Evolutionary conservation across 2,888 invertebrate genomes (phyloP).

Genomic region (Leucophenga montana): DNA sequence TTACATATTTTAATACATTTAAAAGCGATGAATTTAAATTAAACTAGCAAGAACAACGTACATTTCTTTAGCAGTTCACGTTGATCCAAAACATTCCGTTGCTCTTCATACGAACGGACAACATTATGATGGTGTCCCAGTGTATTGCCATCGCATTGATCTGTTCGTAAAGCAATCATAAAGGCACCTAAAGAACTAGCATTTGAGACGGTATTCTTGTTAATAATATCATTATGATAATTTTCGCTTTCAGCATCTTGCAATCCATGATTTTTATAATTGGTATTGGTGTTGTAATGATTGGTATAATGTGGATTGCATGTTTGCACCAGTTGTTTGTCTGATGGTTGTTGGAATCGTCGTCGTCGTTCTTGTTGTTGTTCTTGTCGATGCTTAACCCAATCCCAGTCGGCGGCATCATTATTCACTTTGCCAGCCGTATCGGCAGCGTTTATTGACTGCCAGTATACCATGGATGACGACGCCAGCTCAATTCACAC

Average conservation of each 20-base stretch:
- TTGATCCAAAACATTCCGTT: neutral
- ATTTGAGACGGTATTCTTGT: neutral
- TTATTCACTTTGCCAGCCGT: neutral
- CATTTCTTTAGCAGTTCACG: neutral
- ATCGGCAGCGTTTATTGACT: constrained; percentile 49
- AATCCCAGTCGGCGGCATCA: neutral
- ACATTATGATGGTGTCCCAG: neutral
- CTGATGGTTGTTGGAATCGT: neutral
- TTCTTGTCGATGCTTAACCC: constrained; percentile 11
- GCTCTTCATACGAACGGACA: neutral
- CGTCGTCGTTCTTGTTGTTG: constrained; percentile 21
- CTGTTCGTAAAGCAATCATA: neutral
- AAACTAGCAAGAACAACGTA: no score
- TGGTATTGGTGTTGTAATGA: neutral
- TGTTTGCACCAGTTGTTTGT: neutral
- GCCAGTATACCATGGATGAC: constrained; percentile 51
- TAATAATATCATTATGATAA: neutral
- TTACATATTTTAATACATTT: no score
- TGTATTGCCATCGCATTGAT: neutral
- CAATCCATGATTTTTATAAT: constrained; percentile 8
- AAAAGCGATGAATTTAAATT: no score
- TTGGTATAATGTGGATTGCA: neutral
- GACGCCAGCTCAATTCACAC: no score
- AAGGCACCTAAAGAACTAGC: neutral
- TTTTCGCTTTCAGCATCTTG: no score